These are phyloP conservation scores for Heliconius himera DNA, from an alignment of 1,140 invertebrate genomes.

Conservation along the genomic window DNA sequence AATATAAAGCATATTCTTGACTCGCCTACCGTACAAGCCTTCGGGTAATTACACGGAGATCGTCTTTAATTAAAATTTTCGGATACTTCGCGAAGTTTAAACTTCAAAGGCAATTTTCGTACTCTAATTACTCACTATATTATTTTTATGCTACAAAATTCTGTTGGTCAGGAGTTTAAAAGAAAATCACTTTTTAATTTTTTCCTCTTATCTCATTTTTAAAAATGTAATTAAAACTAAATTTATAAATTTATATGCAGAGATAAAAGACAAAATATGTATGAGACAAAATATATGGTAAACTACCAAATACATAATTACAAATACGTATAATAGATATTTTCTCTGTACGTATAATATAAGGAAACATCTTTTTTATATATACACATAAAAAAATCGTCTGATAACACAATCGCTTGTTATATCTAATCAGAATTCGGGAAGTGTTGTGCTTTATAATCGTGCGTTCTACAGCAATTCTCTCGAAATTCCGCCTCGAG, in stretches of 20 bases:
- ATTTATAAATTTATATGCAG: background rate
- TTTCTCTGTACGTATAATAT: no score
- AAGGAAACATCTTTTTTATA: background rate
- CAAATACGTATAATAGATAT: no score
- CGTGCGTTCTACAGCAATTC: conserved; percentile 67
- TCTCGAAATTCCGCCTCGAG: conserved; percentile 64
- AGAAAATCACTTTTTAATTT: conserved; percentile 23
- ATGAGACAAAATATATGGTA: no score
- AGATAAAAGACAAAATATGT: background rate
- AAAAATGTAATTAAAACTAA: background rate
- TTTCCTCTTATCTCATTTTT: background rate
- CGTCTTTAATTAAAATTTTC: conserved; percentile 54
- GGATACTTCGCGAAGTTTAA: conserved; percentile 43
- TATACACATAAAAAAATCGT: background rate
- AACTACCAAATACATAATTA: no score
- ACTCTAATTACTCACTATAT: conserved; percentile 39
- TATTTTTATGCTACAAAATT: conserved; percentile 39
- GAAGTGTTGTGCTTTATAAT: conserved; percentile 50
- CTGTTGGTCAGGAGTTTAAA: conserved; percentile 22
- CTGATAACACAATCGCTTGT: conserved; percentile 22
- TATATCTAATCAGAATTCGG: conserved; percentile 39
- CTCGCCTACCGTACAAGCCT: conserved; percentile 37
- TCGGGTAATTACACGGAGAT: conserved; percentile 48
- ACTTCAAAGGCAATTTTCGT: conserved; percentile 39
- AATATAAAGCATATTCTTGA: background rate